Evolutionary conservation across 2,113 vertebrate species (phyloP), one percentile per base, ranked within the genome.

Genomic region (Sakesphorus luctuosus): DNA sequence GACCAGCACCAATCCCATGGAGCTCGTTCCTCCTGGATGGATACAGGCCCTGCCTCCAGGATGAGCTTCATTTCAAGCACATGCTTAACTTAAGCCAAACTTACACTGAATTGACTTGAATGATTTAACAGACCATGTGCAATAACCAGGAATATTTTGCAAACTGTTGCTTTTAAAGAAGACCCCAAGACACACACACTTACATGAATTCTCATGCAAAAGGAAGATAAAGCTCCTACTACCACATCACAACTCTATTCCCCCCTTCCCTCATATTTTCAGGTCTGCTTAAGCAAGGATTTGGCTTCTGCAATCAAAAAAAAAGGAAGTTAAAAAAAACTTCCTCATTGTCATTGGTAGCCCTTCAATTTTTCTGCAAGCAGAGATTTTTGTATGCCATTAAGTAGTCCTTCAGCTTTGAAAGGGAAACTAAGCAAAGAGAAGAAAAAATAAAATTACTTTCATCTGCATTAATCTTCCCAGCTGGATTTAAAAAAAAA

Each of bases 1-100:
- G 1, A 63, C 8, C 43, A 59, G n/a, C 25, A 9, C 16, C 0
- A 0, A 74, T 20, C 2, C 58, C 28, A 25, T 9, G 7, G 19
- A 36, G 24, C 29, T 43, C 13, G 13, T 8, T n/a, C 43, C n/a
- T 86, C n/a, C 58, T 66, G 36, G 69, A 35, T 66, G 36, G 69
- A 35, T 9, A 16, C 6, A 36, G 53, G 17, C 28, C 40, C 44
- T 23, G 17, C 24, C 7, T 75, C 46, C 5, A 28, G 43, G 46
- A 35, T 35, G 25, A 47, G 23, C 56, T 76, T 76, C 29, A 40
- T 47, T 61, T 80, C 63, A 74, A 90, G 38, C 4, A 2, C 21
- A 3, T 10, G 36, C 59, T 68, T 61, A 92, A 69, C 18, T 68
- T 78, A 2, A 72, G 52, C 44, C 29, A 77, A n/a, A 55, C 1